Conservation (phyloP, 2,113 vertebrate species). For the Psophia crepitans region DNA sequence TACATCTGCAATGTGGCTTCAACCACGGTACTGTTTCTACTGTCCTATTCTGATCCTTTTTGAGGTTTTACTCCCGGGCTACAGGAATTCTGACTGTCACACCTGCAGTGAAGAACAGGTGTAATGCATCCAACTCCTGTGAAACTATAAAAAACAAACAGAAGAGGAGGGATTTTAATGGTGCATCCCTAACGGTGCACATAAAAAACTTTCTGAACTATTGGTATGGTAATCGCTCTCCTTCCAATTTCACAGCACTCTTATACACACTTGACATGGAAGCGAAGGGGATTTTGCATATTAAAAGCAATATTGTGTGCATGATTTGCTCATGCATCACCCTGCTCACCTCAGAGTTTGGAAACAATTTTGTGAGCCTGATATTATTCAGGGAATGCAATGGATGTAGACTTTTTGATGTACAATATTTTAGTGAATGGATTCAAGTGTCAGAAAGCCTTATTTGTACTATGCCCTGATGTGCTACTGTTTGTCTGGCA, state of each 20-base stretch:
- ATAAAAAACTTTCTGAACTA: constrained; percentile 43
- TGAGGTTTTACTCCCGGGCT: background rate
- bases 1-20: constrained; percentile 1
- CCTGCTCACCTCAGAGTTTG: constrained; percentile 15
- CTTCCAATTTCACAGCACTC: constrained; percentile 15
- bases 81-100: background rate
- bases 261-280: background rate
- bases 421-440: constrained; percentile 15
- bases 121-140: background rate
- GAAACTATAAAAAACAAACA: background rate
- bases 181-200: background rate
- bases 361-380: constrained; percentile 12
- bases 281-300: constrained; percentile 43
- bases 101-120: background rate
- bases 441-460: constrained; percentile 19
- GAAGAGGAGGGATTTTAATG: constrained; percentile 3
- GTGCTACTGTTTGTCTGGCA: constrained; percentile 13
- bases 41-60: background rate
- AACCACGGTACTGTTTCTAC: background rate
- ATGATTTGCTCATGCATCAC: background rate
- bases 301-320: constrained; percentile 48
- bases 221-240: constrained; percentile 30
- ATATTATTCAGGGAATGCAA: background rate
- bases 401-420: background rate
- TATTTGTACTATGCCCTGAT: constrained; percentile 28